Conservation (phyloP, 92 coral and sea anemone species). For the Parazoanthus atlanticus region DNA sequence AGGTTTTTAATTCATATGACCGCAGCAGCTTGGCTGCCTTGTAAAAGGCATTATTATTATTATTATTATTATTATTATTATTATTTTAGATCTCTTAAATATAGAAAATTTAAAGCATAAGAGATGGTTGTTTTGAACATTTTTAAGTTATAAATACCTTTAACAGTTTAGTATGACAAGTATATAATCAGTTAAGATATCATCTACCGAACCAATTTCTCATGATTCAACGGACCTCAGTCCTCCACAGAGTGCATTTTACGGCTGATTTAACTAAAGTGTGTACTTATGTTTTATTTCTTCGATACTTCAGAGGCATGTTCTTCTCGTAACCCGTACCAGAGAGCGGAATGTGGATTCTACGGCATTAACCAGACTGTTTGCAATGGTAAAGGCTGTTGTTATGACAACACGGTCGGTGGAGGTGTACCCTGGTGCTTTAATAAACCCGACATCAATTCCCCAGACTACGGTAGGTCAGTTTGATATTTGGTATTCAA, state of each 20-base stretch:
- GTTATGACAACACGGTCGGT: conserved; percentile 25
- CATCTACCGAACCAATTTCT: too few relatives aligned
- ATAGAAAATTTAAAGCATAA: too few relatives aligned
- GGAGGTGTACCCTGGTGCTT: conserved; percentile 20
- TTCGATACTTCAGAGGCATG: not conserved
- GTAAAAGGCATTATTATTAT: too few relatives aligned
- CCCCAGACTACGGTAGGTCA: conserved; percentile 20
- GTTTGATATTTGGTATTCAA: not conserved
- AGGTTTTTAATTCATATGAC: not conserved
- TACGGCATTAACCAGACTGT: conserved; percentile 5
- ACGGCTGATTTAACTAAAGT: too few relatives aligned
- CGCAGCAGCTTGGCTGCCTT: not conserved
- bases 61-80: too few relatives aligned
- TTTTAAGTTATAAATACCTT: too few relatives aligned
- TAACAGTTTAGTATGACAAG: not conserved
- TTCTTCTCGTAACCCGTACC: not conserved
- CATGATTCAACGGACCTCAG: not conserved
- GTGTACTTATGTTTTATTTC: too few relatives aligned
- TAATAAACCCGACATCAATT: conserved; percentile 9
- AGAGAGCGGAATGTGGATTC: conserved; percentile 17
- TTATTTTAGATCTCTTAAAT: too few relatives aligned
- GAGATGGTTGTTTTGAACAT: too few relatives aligned
- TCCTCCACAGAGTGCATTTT: not conserved
- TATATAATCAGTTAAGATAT: too few relatives aligned
- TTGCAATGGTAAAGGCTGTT: not conserved